Evolutionary conservation across 2,888 invertebrate genomes (phyloP).

Genomic region (Amblyjoppa proteus): DNA sequence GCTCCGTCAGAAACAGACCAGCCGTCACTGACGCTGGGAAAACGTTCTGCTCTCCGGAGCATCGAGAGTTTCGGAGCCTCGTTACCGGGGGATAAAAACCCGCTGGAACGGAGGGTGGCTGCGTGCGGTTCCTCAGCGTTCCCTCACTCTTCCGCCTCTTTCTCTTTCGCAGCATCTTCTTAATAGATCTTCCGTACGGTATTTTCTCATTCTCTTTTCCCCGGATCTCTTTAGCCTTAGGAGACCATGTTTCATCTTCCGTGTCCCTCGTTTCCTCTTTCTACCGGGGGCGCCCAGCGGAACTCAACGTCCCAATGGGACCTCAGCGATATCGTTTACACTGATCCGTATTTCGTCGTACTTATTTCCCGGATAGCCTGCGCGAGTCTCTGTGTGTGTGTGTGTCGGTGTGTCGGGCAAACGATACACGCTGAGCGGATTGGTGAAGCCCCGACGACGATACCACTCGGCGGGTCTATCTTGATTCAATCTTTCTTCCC

Average conservation of each 20-base stretch:
- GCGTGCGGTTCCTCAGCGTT: slow-evolving; percentile 38
- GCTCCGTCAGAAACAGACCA: slow-evolving; percentile 35
- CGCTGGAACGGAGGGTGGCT: slow-evolving; percentile 55
- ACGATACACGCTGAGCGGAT: slow-evolving; percentile 35
- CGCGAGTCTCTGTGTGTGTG: not conserved
- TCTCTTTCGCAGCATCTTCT: slow-evolving; percentile 40
- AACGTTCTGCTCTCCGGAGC: slow-evolving; percentile 53
- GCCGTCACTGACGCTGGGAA: slow-evolving; percentile 47
- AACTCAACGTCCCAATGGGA: slow-evolving; percentile 58
- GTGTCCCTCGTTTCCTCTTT: slow-evolving; percentile 2
- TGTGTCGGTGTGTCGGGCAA: slow-evolving; percentile 9
- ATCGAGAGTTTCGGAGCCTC: slow-evolving; percentile 65
- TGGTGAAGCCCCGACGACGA: slow-evolving; percentile 56
- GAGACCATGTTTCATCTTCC: slow-evolving; percentile 43
- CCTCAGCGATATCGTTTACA: slow-evolving; percentile 64
- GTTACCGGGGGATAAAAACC: slow-evolving; percentile 66
- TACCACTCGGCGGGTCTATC: slow-evolving; percentile 45
- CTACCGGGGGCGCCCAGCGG: not conserved
- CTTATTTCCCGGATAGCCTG: slow-evolving; percentile 39
- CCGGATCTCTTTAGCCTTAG: slow-evolving; percentile 37
- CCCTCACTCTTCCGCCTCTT: slow-evolving; percentile 11
- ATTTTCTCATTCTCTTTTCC: not conserved
- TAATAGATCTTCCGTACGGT: slow-evolving; percentile 26
- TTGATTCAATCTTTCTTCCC: slow-evolving; percentile 63
- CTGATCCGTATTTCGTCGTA: slow-evolving; percentile 67